Evolutionary conservation across 2,113 vertebrate genomes (phyloP), one percentile per base, ranked within the genome.

Genomic region (Puntigrus tetrazona): DNA sequence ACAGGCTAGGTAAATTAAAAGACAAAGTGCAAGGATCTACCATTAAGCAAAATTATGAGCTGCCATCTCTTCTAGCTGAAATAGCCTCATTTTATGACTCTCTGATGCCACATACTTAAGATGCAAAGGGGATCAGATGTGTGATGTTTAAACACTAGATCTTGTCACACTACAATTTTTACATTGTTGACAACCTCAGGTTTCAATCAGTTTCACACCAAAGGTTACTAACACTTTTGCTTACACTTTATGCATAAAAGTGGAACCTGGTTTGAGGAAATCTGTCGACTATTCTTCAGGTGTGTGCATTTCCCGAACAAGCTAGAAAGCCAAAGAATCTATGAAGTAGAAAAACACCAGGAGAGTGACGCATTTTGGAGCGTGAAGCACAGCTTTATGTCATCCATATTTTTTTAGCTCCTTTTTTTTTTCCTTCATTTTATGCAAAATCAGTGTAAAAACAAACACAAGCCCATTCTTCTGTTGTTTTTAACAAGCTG

Each of bases 401-500:
- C 59, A 63, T 27, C 59, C 59, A 63, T 29, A 29, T 63, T 63
- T 63, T 63, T 63, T 57, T 27, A 63, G 59, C 59, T 63, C 27
- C 27, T 29, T 63, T 0, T 16, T 29, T 29, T 29, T 14, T 1
- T 10, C 8, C 57, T 13, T 11, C 25, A 63, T 57, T n/a, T 29
- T 57, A 27, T 63, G 59, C 25, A 63, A 29, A n/a, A 63, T 63
- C 59, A 63, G 27, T 63, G 59, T 29, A 63, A 63, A 63, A 63
- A 63, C 59, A 63, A 29, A 29, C 59, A 63, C 59, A 29, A 63
- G 13, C 59, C 27, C n/a, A 29, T 63, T 63, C 59, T 63, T 29
- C 59, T 63, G 59, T 63, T 63, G 59, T 63, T 63, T 63, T 57
- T 50, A 63, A 29, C 59, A 63, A 63, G 25, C 27, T 63, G 59